A percentile compares a stretch with the other conserved stretches of the same genome.
Evolutionary conservation across 2,888 invertebrate genomes (phyloP).

Genomic region (Drosophila mimica): DNA sequence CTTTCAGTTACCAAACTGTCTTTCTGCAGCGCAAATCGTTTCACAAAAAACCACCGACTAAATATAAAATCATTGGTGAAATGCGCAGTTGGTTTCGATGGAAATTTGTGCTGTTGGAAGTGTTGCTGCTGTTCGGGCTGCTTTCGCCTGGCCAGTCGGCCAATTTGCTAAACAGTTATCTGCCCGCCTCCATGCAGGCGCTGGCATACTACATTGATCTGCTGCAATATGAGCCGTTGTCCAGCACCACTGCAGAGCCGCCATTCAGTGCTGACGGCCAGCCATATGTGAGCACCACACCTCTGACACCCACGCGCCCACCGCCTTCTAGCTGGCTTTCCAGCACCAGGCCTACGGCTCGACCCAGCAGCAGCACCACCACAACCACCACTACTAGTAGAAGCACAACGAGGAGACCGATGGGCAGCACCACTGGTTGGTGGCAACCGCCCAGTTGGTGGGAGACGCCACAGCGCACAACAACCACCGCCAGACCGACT

Average conservation of each 20-base stretch:
- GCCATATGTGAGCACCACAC: slow-evolving; percentile 25
- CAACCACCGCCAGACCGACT: slow-evolving; percentile 66
- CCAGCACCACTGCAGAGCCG: slow-evolving; percentile 83
- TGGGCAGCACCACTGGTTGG: slow-evolving; percentile 55
- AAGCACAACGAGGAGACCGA: slow-evolving; percentile 44
- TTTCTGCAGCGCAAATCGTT: slow-evolving; percentile 66
- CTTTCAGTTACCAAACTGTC: slow-evolving; percentile 71
- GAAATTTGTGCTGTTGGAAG: slow-evolving; percentile 23
- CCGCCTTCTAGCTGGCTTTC: slow-evolving; percentile 4
- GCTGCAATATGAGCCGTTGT: slow-evolving; percentile 84
- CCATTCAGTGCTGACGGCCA: slow-evolving; percentile 75
- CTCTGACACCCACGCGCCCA: slow-evolving; percentile 26
- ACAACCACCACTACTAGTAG: slow-evolving; percentile 2
- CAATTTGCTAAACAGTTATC: slow-evolving; percentile 81
- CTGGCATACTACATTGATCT: slow-evolving; percentile 84
- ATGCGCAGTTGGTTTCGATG: slow-evolving; percentile 61
- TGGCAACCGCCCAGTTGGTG: slow-evolving; percentile 82
- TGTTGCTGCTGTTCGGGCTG: slow-evolving; percentile 38
- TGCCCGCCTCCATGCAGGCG: slow-evolving; percentile 85
- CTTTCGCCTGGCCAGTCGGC: slow-evolving; percentile 56
- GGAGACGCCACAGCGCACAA: slow-evolving; percentile 62
- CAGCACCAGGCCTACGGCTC: slow-evolving; percentile 22
- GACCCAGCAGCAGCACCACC: slow-evolving; percentile 6
- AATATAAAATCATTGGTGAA: slow-evolving; percentile 34
- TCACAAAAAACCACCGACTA: slow-evolving; percentile 15